A percentile compares a stretch with the other conserved stretches of the same genome.
phyloP scores from a whole-genome alignment of 2,113 vertebrate genomes.

The Pyxicephalus adspersus region DNA sequence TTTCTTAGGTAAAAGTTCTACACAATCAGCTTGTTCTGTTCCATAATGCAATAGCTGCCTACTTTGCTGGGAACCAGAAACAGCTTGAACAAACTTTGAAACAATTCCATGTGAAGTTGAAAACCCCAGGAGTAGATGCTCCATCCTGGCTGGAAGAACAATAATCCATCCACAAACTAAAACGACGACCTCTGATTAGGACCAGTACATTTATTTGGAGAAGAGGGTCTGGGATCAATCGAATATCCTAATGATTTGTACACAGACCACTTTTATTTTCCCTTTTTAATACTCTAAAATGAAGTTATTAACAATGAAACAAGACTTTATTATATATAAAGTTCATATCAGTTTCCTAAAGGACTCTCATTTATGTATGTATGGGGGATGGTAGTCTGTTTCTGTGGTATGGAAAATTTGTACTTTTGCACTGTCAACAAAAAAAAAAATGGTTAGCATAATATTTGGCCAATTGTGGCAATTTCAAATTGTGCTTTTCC shows the following conservation, averaged over 20 bases:
- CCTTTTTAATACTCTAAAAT: constrained; percentile 69
- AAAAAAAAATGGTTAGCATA: constrained; percentile 62
- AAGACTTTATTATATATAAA: constrained; percentile 66
- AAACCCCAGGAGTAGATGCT: constrained; percentile 89
- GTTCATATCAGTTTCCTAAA: constrained; percentile 67
- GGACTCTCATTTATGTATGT: constrained; percentile 69
- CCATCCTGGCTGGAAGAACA: constrained; percentile 97
- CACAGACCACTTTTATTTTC: constrained; percentile 71
- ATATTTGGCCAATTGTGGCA: constrained; percentile 69
- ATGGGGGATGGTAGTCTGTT: constrained; percentile 64
- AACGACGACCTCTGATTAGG: constrained; percentile 59
- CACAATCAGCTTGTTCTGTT: constrained; percentile 97
- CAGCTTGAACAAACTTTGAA: constrained; percentile 97
- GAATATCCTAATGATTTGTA: constrained; percentile 67
- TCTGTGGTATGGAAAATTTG: constrained; percentile 69
- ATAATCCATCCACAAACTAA: constrained; percentile 67
- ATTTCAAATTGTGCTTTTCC: constrained; percentile 72
- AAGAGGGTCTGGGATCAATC: constrained; percentile 59
- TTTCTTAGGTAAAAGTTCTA: constrained; percentile 91
- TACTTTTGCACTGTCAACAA: constrained; percentile 77
- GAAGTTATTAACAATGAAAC: constrained; percentile 63
- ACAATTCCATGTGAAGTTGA: constrained; percentile 98
- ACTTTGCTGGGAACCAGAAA: constrained; percentile 96
- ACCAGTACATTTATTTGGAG: constrained; percentile 60
- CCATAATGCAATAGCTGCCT: constrained; percentile 94